A percentile compares a stretch with the other conserved stretches of the same genome.
phyloP scores from a whole-genome alignment of 2,797 vertebrate genomes.

The Acanthis flammea region DNA sequence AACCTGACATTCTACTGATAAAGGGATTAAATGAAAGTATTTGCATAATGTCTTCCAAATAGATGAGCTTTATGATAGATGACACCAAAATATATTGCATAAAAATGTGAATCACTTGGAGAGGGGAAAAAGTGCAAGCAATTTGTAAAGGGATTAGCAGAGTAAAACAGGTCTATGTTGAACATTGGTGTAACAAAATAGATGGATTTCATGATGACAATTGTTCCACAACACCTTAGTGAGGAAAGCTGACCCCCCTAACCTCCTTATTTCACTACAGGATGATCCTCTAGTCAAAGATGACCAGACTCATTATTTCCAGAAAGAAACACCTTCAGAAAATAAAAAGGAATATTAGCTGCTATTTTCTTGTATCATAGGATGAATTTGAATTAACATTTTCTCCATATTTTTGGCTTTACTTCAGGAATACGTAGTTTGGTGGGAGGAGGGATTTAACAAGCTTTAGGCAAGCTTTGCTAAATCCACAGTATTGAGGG shows the following conservation, averaged over 20 bases:
- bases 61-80: conserved; percentile 25
- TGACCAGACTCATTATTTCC: background rate
- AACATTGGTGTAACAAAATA: background rate
- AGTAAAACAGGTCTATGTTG: background rate
- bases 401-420: conserved; percentile 14
- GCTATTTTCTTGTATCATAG: background rate
- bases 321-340: conserved; percentile 1
- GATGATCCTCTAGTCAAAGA: background rate
- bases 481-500: conserved; percentile 15
- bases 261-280: conserved; percentile 24
- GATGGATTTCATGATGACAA: background rate
- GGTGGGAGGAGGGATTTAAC: background rate
- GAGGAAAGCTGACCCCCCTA: background rate
- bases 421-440: conserved; percentile 33
- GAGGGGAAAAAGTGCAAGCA: background rate
- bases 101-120: background rate
- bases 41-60: conserved; percentile 29
- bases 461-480: conserved; percentile 44
- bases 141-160: background rate
- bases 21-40: conserved; percentile 38
- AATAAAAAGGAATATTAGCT: background rate
- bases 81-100: conserved; percentile 22
- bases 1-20: conserved; percentile 43
- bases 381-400: conserved; percentile 18
- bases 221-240: background rate